These are phyloP conservation scores for Anagrus nilaparvatae DNA, from an alignment of 1,140 invertebrate genomes.

Conservation along the genomic window DNA sequence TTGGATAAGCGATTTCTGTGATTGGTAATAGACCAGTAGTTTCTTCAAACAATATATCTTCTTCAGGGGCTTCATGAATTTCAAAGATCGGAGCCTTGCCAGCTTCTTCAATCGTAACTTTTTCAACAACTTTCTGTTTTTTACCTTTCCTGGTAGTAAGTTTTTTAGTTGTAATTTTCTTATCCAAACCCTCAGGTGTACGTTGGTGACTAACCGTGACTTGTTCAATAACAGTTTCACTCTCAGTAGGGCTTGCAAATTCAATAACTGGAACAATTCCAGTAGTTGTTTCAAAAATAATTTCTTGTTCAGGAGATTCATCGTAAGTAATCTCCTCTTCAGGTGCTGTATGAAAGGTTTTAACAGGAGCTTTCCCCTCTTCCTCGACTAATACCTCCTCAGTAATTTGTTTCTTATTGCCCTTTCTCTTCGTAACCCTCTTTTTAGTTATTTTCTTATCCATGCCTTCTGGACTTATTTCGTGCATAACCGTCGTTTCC, in stretches of 20 bases:
- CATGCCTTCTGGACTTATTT: constrained; percentile 23
- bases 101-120: constrained; percentile 21
- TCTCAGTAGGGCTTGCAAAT: constrained; percentile 2
- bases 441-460: constrained; percentile 25
- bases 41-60: constrained; percentile 13
- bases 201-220: constrained; percentile 18
- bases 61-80: constrained; percentile 20
- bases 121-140: constrained; percentile 14
- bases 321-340: constrained; percentile 12
- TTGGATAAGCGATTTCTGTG: constrained; percentile 1
- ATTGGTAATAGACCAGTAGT: background rate
- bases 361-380: constrained; percentile 27
- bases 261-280: constrained; percentile 1
- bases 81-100: constrained; percentile 21
- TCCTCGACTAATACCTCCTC: constrained; percentile 43
- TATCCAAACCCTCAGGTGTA: constrained; percentile 17
- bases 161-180: constrained; percentile 17
- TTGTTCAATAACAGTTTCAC: constrained; percentile 10
- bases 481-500: too few species aligned
- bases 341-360: constrained; percentile 11
- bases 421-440: constrained; percentile 24
- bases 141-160: constrained; percentile 14
- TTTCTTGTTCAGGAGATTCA: constrained; percentile 15
- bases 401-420: constrained; percentile 36
- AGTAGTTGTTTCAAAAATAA: constrained; percentile 4